phyloP scores from a whole-genome alignment of 2,888 invertebrate species.

The Poecilobothrus nobilitatus region DNA sequence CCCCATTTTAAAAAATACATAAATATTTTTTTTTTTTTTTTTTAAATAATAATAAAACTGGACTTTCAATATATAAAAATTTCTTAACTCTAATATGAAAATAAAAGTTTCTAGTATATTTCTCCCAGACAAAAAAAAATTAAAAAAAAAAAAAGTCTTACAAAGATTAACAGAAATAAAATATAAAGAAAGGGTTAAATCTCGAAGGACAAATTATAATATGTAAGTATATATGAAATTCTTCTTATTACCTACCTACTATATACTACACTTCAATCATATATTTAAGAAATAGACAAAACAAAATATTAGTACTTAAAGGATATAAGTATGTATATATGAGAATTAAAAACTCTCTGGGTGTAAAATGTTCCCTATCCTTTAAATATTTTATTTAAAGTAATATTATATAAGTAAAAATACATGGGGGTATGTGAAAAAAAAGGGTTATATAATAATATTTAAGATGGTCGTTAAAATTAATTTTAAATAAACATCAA shows the following conservation, averaged over 20 bases:
- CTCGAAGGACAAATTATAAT: neutral
- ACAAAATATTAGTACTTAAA: neutral
- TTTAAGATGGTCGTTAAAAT: conserved; percentile 1
- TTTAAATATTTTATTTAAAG: too few relatives aligned
- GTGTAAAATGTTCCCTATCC: too few relatives aligned
- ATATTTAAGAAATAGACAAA: neutral
- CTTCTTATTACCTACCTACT: neutral
- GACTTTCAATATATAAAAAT: neutral
- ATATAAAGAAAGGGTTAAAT: neutral
- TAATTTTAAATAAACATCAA: neutral
- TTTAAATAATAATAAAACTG: neutral
- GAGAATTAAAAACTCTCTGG: too few relatives aligned
- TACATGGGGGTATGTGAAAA: neutral
- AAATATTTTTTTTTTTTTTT: too few relatives aligned
- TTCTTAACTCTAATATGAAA: too few relatives aligned
- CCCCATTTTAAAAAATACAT: neutral
- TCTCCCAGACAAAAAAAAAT: too few relatives aligned
- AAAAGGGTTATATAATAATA: neutral
- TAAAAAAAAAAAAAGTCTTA: too few relatives aligned
- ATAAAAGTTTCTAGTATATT: too few relatives aligned
- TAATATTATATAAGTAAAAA: too few relatives aligned
- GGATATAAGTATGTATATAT: neutral
- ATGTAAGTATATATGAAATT: neutral
- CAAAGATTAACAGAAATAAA: neutral
- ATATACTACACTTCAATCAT: too few relatives aligned